These are phyloP conservation scores for Craseonycteris thonglongyai DNA, from an alignment of 2,113 vertebrate species.

Conservation along the genomic window DNA sequence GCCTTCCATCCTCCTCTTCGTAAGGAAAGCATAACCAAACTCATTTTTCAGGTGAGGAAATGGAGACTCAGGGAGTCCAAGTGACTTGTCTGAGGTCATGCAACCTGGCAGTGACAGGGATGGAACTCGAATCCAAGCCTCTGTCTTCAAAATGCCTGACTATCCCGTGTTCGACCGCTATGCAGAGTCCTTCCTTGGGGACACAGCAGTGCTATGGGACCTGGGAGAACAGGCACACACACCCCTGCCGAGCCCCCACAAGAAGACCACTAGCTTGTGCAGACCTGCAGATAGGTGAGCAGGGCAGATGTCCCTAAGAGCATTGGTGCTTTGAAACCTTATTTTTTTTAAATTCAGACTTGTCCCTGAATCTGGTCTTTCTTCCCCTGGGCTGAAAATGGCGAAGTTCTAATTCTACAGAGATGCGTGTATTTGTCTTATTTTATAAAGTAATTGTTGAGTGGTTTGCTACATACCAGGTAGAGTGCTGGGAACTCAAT, in stretches of 20 bases:
- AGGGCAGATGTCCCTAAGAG: not conserved
- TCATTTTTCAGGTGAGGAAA: not conserved
- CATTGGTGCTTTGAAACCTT: not conserved
- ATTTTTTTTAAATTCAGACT: not conserved
- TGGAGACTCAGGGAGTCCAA: not conserved
- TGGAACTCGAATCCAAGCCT: not conserved
- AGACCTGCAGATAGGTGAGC: fast-evolving
- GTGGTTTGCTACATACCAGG: fast-evolving
- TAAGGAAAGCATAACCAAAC: not conserved
- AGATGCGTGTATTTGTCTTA: not conserved
- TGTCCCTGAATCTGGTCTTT: not conserved
- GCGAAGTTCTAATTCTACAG: not conserved
- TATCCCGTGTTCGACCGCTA: not conserved
- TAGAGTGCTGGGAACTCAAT: not conserved
- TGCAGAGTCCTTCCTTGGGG: not conserved
- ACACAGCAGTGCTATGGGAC: fast-evolving
- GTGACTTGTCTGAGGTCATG: not conserved
- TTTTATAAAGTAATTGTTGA: not conserved
- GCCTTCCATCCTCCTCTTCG: not conserved
- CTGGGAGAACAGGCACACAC: fast-evolving
- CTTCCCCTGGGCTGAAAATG: not conserved
- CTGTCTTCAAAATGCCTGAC: not conserved
- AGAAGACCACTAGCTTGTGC: not conserved
- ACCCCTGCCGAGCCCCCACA: fast-evolving
- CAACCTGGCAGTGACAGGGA: not conserved